phyloP scores from a whole-genome alignment of 2,113 vertebrate genomes.

The Smithornis capensis region DNA sequence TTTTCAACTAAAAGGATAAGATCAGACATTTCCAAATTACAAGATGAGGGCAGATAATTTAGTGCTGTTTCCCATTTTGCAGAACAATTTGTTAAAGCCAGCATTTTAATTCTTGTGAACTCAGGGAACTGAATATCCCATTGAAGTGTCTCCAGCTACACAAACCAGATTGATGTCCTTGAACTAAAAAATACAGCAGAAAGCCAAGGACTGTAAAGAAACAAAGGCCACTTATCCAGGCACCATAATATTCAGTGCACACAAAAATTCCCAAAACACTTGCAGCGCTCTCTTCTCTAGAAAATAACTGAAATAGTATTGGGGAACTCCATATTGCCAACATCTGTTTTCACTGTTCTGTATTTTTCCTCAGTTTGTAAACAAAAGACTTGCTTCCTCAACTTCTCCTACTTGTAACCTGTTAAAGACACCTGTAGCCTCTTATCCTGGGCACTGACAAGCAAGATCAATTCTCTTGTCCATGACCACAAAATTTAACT shows the following conservation, averaged over 20 bases:
- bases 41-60: background rate
- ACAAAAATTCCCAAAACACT: background rate
- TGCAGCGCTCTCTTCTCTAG: background rate
- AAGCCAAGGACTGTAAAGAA: slow-evolving; percentile 4
- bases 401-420: background rate
- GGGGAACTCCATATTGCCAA: background rate
- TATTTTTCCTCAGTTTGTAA: background rate
- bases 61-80: background rate
- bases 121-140: background rate
- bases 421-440: background rate
- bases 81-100: slow-evolving; percentile 20
- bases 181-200: slow-evolving; percentile 1
- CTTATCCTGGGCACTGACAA: background rate
- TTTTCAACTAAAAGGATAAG: background rate
- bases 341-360: background rate
- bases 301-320: background rate
- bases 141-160: background rate
- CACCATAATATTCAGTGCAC: background rate
- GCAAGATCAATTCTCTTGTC: background rate
- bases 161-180: background rate
- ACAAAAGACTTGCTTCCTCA: background rate
- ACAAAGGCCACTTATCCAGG: background rate
- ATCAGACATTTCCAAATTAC: background rate
- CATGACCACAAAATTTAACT: background rate
- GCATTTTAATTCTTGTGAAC: background rate